Base-by-base conservation (phyloP, 2,113 vertebrate species). In the Hippocampus mohnikei region DNA sequence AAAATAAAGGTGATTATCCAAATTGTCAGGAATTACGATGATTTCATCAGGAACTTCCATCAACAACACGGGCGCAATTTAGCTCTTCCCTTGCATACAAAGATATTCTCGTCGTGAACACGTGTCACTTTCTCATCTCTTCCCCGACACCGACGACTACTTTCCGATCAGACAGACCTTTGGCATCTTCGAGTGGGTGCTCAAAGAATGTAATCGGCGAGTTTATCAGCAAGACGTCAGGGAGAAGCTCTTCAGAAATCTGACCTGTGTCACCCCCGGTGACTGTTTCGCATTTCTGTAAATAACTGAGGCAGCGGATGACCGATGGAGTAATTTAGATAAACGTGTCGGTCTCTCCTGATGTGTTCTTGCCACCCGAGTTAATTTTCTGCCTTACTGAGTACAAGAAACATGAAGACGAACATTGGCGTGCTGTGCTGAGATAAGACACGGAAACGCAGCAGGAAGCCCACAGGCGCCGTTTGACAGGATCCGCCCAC, bases 351-450 rank as follows among this genome's bases (percentile, higher is more conserved):
- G 75, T 70, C 69, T 37, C 69, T 68, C 78, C 69, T 72, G 70
- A 79, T 74, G 56, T 25, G 58, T 56, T 70, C 71, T 74, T 61
- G 86, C 81, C 44, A 44, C 76, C 67, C 65, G 81, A 90, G 84
- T 89, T 91, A 84, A 92, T 92, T 92, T 92, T 91, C 90, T 86
- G 88, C 88, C 75, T 81, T 88, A 78, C 80, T 91, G 86, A 90
- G 69, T 89, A 89, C 67, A 66, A 82, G 80, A 81, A 74, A 78
- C 81, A 73, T 76, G 70, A 82, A 78, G 81, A 86, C 83, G 77
- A 88, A 84, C 74, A 80, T 76, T 66, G 63, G 76, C 41, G 80
- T 68, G 44, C 74, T 69, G 76, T 40, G 13, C 48, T 56, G 69
- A 42, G 73, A 77, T 69, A 23, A 81, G 83, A 81, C 81, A 53